Evolutionary conservation across 2,113 vertebrate species (phyloP), one percentile per base, ranked within the genome.

Genomic region (Ochotona princeps): DNA sequence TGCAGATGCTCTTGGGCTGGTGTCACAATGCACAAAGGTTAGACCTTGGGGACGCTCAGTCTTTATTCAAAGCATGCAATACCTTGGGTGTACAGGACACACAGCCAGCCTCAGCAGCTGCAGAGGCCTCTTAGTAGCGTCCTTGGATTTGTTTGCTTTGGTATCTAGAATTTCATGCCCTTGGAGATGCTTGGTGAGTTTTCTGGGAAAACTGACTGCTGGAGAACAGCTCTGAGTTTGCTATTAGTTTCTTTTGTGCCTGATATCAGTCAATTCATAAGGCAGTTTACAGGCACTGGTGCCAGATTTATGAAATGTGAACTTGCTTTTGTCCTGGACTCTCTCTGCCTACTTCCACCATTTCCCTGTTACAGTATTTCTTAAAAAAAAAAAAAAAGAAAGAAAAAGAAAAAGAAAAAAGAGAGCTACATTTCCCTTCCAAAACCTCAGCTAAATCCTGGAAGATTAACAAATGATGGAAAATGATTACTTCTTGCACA

Each of bases 301-400:
- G 79, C 82, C 80, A 83, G 51, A 83, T 83, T 89, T 90, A 66
- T 67, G 80, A 91, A 82, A 49, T 90, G 44, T 35, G 26, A 92
- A 74, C 66, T 92, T 72, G 80, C 26, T 87, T 95, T 72, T 84
- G 91, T 54, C 73, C 8, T 89, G 83, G 87, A 47, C 61, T 8
- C 82, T 63, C 49, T 89, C 60, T 73, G 57, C 35, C 70, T 44
- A 35, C 20, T 65, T 65, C 84, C 32, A 65, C 38, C 69, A 87
- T n/a, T 75, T 94, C 32, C 51, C 26, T 78, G 30, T 32, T 82
- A 54, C 21, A 81, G 23, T 72, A 63, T 92, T 83, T 95, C 89
- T 83, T 89, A 82, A 92, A 95, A 89, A 44, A 44, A 44, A 44
- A 44, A 44, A 44, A 6, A 44, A 6, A 44, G 38, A 44, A 6